Conservation (phyloP, 2,113 vertebrate genomes). For the Zosterops hypoxanthus region DNA sequence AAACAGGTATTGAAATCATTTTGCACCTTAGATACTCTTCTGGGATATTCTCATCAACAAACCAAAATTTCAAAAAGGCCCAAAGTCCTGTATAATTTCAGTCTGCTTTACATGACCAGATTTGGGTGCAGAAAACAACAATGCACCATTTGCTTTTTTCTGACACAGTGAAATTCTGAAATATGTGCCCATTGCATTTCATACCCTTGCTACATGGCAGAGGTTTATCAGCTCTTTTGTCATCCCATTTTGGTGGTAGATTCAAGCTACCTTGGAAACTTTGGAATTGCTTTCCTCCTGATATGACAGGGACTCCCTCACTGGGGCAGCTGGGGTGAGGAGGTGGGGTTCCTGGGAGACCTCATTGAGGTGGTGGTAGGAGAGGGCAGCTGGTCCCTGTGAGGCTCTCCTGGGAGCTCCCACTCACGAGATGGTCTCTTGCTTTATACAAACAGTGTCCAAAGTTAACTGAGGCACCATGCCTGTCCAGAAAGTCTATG, state of each 20-base stretch:
- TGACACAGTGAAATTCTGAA: not conserved
- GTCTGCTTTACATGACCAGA: not conserved
- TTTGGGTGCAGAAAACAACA: not conserved
- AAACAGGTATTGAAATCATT: not conserved
- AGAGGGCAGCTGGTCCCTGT: not conserved
- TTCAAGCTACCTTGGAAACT: not conserved
- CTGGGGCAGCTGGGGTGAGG: rapidly evolving
- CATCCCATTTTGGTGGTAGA: not conserved
- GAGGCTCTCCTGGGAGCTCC: not conserved
- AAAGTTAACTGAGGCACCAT: not conserved
- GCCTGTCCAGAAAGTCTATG: not conserved
- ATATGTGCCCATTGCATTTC: not conserved
- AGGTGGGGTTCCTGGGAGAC: not conserved
- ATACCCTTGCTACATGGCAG: not conserved
- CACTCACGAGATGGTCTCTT: rapidly evolving
- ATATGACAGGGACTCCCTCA: rapidly evolving
- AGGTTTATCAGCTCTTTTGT: not conserved
- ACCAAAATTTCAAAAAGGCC: not conserved
- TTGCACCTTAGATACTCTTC: not conserved
- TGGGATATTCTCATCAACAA: not conserved
- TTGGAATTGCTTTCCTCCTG: not conserved
- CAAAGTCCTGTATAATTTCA: not conserved
- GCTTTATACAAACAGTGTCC: not conserved
- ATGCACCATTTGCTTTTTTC: rapidly evolving
- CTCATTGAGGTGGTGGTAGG: rapidly evolving